phyloP scores from a whole-genome alignment of 2,888 invertebrate genomes.

The Tridacna gigas region DNA sequence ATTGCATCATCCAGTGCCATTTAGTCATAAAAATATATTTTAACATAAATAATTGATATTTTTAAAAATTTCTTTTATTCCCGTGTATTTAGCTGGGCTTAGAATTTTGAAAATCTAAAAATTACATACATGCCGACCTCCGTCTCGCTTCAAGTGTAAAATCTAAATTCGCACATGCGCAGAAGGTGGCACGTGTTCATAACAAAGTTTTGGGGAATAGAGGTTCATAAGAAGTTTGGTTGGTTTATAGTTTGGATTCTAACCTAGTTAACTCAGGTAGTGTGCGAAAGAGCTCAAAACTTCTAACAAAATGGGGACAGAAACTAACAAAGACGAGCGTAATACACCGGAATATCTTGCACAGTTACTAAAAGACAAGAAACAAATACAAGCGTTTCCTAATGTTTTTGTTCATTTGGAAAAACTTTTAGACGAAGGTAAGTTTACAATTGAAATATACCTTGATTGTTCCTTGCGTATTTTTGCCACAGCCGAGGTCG shows the following conservation, averaged over 20 bases:
- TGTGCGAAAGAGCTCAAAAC: slow-evolving; percentile 77
- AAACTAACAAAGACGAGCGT: slow-evolving; percentile 83
- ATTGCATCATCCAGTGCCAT: too few relatives aligned
- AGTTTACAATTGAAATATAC: slow-evolving; percentile 80
- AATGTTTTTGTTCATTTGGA: slow-evolving; percentile 99
- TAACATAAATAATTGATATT: too few relatives aligned
- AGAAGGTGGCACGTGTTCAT: slow-evolving; percentile 82
- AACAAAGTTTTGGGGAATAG: slow-evolving; percentile 81
- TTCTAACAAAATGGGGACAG: slow-evolving; percentile 83
- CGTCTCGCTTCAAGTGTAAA: slow-evolving; percentile 62
- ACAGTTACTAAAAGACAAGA: slow-evolving; percentile 99
- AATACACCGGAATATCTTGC: slow-evolving; percentile 96
- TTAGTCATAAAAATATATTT: too few relatives aligned
- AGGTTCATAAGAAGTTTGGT: slow-evolving; percentile 74
- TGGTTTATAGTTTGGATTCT: slow-evolving; percentile 82
- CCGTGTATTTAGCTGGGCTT: too few relatives aligned
- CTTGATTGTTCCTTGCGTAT: neutral
- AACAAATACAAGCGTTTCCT: slow-evolving; percentile 99
- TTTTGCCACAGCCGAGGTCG: neutral
- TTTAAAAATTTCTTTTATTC: too few relatives aligned
- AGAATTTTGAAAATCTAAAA: too few relatives aligned
- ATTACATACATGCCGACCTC: slow-evolving; percentile 18
- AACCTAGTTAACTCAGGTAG: slow-evolving; percentile 81
- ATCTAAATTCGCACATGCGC: slow-evolving; percentile 80
- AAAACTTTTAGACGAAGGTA: slow-evolving; percentile 99